Percentiles rank a stretch among this genome's conserved stretches.
These are phyloP conservation scores for Steinernema feltiae DNA, from an alignment of 1,140 invertebrate species.

Conservation along the genomic window DNA sequence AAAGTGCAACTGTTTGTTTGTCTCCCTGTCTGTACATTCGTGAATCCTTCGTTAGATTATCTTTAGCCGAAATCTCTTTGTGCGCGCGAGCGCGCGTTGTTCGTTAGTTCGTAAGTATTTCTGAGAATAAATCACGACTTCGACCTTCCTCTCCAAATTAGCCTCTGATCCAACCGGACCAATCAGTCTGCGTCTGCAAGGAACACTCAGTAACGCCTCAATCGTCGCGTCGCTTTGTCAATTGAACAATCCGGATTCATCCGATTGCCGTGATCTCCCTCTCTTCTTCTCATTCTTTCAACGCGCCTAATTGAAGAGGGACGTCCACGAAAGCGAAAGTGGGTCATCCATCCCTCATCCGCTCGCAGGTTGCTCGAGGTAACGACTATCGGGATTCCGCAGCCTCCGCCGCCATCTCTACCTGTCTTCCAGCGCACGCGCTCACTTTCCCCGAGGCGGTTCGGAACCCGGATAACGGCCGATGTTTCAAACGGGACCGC, in stretches of 20 bases:
- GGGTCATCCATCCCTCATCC: neutral
- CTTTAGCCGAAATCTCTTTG: neutral
- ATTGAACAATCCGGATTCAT: neutral
- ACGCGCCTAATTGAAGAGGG: slow-evolving; percentile 7
- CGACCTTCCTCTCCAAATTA: neutral
- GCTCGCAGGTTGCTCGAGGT: too few species aligned
- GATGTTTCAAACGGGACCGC: slow-evolving; percentile 7
- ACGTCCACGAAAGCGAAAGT: slow-evolving; percentile 1
- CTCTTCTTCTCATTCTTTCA: neutral
- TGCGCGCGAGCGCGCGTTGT: neutral
- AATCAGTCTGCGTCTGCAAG: neutral
- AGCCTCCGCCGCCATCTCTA: neutral
- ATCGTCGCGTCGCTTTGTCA: neutral
- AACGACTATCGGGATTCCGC: neutral
- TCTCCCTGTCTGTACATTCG: neutral
- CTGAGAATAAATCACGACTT: neutral
- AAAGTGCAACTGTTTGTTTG: neutral
- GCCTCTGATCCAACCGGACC: neutral
- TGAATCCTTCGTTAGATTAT: neutral
- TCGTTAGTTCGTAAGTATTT: neutral
- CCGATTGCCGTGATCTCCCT: neutral
- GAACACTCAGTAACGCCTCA: neutral
- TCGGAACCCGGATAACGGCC: neutral
- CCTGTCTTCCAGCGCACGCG: too few species aligned
- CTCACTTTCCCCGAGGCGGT: neutral